These are phyloP conservation scores for Heliconius charithonia DNA, from an alignment of 2,888 invertebrate species.

Conservation along the genomic window DNA sequence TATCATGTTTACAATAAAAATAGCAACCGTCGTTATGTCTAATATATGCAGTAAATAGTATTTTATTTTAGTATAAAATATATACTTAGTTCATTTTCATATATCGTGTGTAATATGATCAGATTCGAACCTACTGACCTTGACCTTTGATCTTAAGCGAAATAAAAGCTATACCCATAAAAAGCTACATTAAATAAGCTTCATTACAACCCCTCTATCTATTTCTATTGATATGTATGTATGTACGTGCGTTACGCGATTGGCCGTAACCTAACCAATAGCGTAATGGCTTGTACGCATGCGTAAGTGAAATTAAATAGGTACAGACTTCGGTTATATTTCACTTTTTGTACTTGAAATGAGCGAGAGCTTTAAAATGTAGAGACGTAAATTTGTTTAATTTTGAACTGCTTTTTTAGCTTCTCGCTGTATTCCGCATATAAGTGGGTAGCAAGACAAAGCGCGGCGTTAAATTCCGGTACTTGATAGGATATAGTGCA, in stretches of 20 bases:
- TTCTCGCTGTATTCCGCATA: neutral
- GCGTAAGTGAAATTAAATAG: slow-evolving; percentile 41
- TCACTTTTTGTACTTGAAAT: slow-evolving; percentile 23
- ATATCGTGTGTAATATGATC: too few species aligned
- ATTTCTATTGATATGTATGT: slow-evolving; percentile 20
- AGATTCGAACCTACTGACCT: neutral
- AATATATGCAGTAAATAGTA: too few species aligned
- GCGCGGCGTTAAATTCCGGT: neutral
- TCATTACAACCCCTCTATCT: slow-evolving; percentile 1
- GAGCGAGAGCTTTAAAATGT: neutral
- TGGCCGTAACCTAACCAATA: slow-evolving; percentile 65
- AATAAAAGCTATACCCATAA: neutral
- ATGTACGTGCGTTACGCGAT: slow-evolving; percentile 69
- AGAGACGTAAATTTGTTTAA: neutral
- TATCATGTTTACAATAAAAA: too few species aligned
- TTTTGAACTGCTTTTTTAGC: too few species aligned
- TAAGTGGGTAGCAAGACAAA: neutral
- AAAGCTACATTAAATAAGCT: neutral
- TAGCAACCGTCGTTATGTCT: too few species aligned
- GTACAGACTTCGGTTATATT: slow-evolving; percentile 18
- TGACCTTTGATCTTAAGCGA: neutral
- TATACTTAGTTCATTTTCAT: too few species aligned
- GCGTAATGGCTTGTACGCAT: slow-evolving; percentile 49
- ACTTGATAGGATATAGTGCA: neutral
- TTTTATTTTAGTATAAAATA: too few species aligned